Percentiles rank a stretch among this genome's conserved stretches.
phyloP scores from a whole-genome alignment of 2,888 invertebrate genomes.

The Diaphora mendica region DNA sequence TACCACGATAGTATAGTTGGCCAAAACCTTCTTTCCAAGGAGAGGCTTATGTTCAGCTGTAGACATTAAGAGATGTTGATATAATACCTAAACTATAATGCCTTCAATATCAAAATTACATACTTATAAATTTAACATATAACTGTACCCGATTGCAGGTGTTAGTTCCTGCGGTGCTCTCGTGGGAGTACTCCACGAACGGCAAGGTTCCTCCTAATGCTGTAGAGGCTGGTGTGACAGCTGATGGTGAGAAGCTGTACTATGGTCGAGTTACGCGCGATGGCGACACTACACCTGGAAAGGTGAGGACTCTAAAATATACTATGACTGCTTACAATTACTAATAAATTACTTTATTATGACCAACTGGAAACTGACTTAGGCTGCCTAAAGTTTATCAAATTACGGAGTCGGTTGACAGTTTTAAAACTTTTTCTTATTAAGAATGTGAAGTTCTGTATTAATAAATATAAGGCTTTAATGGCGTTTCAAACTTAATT shows the following conservation, averaged over 20 bases:
- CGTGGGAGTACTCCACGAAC: conserved; percentile 88
- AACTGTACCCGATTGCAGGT: conserved; percentile 70
- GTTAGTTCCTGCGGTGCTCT: conserved; percentile 87
- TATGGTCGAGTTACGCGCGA: conserved; percentile 89
- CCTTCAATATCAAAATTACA: no score
- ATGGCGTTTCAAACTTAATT: background rate
- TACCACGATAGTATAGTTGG: no score
- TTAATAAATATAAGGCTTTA: background rate
- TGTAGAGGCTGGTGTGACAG: conserved; percentile 88
- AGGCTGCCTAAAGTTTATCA: no score
- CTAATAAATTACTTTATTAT: background rate
- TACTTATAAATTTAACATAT: background rate
- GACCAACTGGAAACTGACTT: background rate
- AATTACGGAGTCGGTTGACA: no score
- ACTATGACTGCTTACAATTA: background rate
- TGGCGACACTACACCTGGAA: conserved; percentile 90
- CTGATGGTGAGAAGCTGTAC: conserved; percentile 89
- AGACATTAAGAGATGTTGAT: no score
- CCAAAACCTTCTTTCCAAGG: no score
- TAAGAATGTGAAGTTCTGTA: no score
- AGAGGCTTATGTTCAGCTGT: no score
- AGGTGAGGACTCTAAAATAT: conserved; percentile 74
- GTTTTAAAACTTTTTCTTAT: no score
- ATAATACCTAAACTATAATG: no score
- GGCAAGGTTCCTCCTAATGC: conserved; percentile 89